Conservation (phyloP, 2,113 vertebrate genomes). For the Cebidichthys violaceus region DNA sequence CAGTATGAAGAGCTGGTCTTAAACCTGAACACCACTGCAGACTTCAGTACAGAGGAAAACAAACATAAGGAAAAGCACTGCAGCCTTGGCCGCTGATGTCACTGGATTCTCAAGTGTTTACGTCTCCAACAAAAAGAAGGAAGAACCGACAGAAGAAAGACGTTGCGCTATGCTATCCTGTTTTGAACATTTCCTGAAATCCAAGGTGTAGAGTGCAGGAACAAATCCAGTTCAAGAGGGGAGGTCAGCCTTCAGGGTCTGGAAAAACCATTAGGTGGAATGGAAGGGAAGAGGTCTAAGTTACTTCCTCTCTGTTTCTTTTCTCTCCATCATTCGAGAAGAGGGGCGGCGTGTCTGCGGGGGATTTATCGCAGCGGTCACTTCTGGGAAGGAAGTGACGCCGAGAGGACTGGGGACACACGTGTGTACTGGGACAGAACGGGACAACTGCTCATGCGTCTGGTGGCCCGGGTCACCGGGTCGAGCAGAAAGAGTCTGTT, state of each 20-base stretch:
- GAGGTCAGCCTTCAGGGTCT: constrained; percentile 70
- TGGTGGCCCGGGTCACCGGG: constrained; percentile 13
- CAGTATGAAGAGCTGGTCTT: not conserved
- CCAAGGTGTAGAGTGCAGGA: constrained; percentile 74
- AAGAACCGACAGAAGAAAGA: constrained; percentile 68
- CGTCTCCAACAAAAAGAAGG: constrained; percentile 28
- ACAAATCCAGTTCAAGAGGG: constrained; percentile 63
- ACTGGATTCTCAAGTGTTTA: constrained; percentile 55
- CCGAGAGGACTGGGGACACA: constrained; percentile 69
- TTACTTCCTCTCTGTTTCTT: constrained; percentile 69
- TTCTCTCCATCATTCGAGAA: constrained; percentile 67
- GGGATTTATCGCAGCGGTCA: constrained; percentile 30
- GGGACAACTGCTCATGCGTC: constrained; percentile 5
- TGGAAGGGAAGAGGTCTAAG: constrained; percentile 71
- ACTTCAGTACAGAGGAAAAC: not conserved
- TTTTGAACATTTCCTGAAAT: constrained; percentile 81
- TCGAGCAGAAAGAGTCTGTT: not conserved
- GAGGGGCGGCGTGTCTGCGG: not conserved
- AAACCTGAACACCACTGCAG: constrained; percentile 1
- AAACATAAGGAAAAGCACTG: constrained; percentile 39
- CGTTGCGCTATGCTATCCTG: constrained; percentile 73
- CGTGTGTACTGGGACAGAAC: constrained; percentile 49
- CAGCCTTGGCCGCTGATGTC: constrained; percentile 68
- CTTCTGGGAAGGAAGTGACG: constrained; percentile 74
- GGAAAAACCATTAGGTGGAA: constrained; percentile 78